Base-by-base conservation (phyloP, 2,113 vertebrate species). In the Festucalex cinctus region DNA sequence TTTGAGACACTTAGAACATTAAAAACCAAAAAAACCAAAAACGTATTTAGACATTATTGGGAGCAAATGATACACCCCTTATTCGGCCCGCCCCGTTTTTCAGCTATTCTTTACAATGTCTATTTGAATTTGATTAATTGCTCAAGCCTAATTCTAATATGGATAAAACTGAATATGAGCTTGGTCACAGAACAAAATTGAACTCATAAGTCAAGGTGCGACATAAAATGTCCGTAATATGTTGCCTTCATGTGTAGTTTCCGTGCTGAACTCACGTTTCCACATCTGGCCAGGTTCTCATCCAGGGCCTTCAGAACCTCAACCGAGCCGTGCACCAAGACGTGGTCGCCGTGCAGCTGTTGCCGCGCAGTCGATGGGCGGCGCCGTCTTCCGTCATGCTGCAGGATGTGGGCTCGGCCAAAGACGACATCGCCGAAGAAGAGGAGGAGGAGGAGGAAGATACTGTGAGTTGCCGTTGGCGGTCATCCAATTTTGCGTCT, bases 291-390 rank as follows among this genome's bases (percentile, higher is more conserved):
- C 79, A 99, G 97, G 84, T 99, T 89, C 89, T 99, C 46, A 70
- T 99, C 67, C 96, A 98, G 76, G 97, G 97, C 69, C 91, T 99
- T 63, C 93, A 93, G 81, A 92, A 97, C 82, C 85, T 99, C 79
- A 99, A 99, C 76, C 88, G 96, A 85, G 94, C 96, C 0, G 83
- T 99, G 69, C 91, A 99, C 80, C 95, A 98, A 88, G 97, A 99
- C 68, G 80, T 96, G 64, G 97, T 99, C 43, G 95, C 95, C 0
- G 92, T 99, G 75, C 93, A 98, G 70, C 82, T 99, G 64, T 77
- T 98, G 68, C 83, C 93, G 1, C 93, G 76, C 71, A 85, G 89
- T 74, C 88, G 92, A 43, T 98, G 97, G 97, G 92, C 91, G 51
- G 92, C 93, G 1, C 95, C 94, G 0, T 99, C 95, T 2, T 93